Evolutionary conservation across 2,888 invertebrate genomes (phyloP), one percentile per base, ranked within the genome.

Genomic region (Lypha dubia): DNA sequence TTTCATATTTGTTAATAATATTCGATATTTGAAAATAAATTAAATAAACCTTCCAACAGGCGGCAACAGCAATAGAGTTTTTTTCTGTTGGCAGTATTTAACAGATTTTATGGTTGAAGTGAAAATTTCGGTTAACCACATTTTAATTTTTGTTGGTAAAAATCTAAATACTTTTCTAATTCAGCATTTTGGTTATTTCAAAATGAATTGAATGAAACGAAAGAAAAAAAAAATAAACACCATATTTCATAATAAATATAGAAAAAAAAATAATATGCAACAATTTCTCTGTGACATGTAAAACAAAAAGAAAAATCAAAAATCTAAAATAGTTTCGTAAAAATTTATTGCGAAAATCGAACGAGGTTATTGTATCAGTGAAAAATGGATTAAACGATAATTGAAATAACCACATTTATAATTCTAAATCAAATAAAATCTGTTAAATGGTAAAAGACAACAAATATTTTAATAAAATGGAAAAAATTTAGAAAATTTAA

Each of bases 101-200:
- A 84, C 81, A 77, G 84, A 77, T 84, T 84, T 84, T 81, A 63
- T 81, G 81, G 81, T 81, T 58, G 73, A 81, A 81, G 68, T 77
- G 77, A 84, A 84, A 84, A 81, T 70, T 63, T 81, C n/a, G 84
- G 84, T 84, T 84, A 77, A 84, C 84, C 84, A 35, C 84, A 84
- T 32, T 63, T 81, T 75, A 63, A 76, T 70, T 44, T n/a, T 82
- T 70, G 41, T 67, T 51, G 73, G 51, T 60, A 44, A 80, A 80
- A 67, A 74, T 46, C 22, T 73, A 80, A 80, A 80, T 67, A 67
- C 46, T 79, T 62, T 68, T 51, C 60, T 60, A 70, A 51, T 77
- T 28, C 60, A 68, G 20, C 24, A 70, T 22, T 70, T 76, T 46
- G 44, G 46, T 46, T 58, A 2, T 46, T 35, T 1, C 15, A 60